Evolutionary conservation across 2,888 invertebrate genomes (phyloP).

Genomic region (Xylota segnis): DNA sequence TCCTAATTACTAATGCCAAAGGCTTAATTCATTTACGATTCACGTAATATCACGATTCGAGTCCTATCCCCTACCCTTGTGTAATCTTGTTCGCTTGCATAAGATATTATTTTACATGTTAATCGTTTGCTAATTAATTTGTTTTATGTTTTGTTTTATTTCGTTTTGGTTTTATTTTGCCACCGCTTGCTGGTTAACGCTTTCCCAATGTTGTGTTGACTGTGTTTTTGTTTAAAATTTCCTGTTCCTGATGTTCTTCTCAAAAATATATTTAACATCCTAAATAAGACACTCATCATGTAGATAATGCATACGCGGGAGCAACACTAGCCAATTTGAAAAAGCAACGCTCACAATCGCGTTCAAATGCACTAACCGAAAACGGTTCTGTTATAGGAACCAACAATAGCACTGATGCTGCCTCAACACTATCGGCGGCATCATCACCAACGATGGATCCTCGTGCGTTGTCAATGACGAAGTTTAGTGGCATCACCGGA

Average conservation of each 20-base stretch:
- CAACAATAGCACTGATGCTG: conserved; percentile 80
- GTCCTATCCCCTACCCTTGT: not conserved
- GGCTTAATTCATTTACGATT: conserved; percentile 54
- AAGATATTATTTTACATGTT: conserved; percentile 10
- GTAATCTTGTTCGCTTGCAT: conserved; percentile 31
- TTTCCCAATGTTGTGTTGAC: conserved; percentile 33
- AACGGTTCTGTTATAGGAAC: conserved; percentile 85
- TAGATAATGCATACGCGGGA: conserved; percentile 80
- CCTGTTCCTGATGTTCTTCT: conserved; percentile 32
- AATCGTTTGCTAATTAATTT: conserved; percentile 46
- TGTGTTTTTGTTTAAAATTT: conserved; percentile 54
- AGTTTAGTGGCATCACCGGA: conserved; percentile 91
- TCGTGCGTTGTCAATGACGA: conserved; percentile 82
- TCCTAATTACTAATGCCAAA: conserved; percentile 11
- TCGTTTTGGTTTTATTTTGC: conserved; percentile 33
- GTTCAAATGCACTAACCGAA: conserved; percentile 85
- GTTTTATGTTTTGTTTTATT: conserved; percentile 43
- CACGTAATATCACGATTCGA: conserved; percentile 3
- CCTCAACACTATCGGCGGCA: conserved; percentile 79
- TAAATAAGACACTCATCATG: conserved; percentile 79
- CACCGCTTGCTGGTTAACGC: conserved; percentile 43
- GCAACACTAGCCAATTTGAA: conserved; percentile 95
- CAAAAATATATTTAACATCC: conserved; percentile 61
- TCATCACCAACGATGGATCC: conserved; percentile 79
- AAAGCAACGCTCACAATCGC: conserved; percentile 94